Evolutionary conservation across 2,113 vertebrate species (phyloP).

Genomic region (Pyrgilauda ruficollis): DNA sequence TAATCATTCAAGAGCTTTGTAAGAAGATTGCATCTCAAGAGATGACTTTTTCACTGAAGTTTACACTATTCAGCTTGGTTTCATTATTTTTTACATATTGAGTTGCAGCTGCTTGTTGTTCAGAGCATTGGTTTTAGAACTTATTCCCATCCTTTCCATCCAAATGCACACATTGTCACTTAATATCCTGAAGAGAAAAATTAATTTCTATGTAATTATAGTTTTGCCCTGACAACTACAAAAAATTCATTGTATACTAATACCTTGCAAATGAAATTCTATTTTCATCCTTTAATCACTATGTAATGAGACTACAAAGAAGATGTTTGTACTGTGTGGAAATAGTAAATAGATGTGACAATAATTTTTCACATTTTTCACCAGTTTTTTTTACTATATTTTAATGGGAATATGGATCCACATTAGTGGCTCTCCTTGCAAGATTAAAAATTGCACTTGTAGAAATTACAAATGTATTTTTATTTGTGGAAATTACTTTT

Average conservation of each 20-base stretch:
- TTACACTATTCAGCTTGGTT: not conserved
- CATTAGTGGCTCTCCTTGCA: not conserved
- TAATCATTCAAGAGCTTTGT: slow-evolving; percentile 53
- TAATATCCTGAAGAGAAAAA: slow-evolving; percentile 12
- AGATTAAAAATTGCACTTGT: not conserved
- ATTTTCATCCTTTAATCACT: slow-evolving; percentile 13
- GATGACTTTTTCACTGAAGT: slow-evolving; percentile 35
- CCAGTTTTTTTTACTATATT: not conserved
- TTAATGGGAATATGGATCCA: not conserved
- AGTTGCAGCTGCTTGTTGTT: not conserved
- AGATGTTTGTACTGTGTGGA: not conserved
- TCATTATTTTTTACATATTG: not conserved
- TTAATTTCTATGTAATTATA: slow-evolving; percentile 16
- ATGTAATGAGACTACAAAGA: not conserved
- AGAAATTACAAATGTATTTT: no score
- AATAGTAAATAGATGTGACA: not conserved
- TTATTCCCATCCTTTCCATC: not conserved
- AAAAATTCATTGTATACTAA: not conserved
- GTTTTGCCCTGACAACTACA: not conserved
- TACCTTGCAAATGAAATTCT: slow-evolving; percentile 3
- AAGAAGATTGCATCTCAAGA: slow-evolving; percentile 25
- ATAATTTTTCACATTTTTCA: not conserved
- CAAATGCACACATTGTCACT: not conserved
- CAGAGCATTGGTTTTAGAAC: not conserved
- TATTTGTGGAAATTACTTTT: not conserved